Percentiles rank a stretch among this genome's conserved stretches.
phyloP scores from a whole-genome alignment of 2,888 invertebrate species.

The Thereva nobilitata region DNA sequence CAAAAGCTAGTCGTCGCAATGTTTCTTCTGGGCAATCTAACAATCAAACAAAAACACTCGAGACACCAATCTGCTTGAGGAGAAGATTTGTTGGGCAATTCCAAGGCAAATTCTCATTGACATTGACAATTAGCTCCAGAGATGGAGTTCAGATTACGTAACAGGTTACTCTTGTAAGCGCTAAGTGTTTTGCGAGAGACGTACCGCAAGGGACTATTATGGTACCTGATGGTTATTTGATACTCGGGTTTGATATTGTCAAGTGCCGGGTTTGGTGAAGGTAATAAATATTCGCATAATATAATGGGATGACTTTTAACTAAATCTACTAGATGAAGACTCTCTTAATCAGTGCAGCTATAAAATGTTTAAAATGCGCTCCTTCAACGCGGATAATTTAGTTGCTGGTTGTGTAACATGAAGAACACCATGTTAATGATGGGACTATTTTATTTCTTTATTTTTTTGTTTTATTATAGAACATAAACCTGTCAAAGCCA shows the following conservation, averaged over 20 bases:
- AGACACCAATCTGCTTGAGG: background rate
- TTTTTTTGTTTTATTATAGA: too few species aligned
- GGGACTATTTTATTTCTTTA: too few species aligned
- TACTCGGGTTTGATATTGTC: background rate
- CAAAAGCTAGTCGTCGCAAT: constrained; percentile 3
- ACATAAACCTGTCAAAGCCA: too few species aligned
- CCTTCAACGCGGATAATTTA: too few species aligned
- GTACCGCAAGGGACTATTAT: constrained; percentile 30
- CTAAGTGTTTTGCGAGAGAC: background rate
- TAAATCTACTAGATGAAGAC: too few species aligned
- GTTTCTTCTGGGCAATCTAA: background rate
- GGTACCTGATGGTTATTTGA: constrained; percentile 27
- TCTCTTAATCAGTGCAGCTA: too few species aligned
- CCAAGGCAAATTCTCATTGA: constrained; percentile 23
- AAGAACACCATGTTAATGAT: too few species aligned
- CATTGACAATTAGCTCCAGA: constrained; percentile 33
- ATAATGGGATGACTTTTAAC: too few species aligned
- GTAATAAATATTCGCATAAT: too few species aligned
- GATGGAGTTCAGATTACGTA: constrained; percentile 36
- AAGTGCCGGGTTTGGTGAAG: too few species aligned
- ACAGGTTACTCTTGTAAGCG: constrained; percentile 20
- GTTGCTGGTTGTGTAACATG: too few species aligned
- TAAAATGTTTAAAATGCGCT: too few species aligned
- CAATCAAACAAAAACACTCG: constrained; percentile 7
- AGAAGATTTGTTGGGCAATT: constrained; percentile 24